phyloP scores from a whole-genome alignment of 1,140 invertebrate species.

The Heliconius congener region DNA sequence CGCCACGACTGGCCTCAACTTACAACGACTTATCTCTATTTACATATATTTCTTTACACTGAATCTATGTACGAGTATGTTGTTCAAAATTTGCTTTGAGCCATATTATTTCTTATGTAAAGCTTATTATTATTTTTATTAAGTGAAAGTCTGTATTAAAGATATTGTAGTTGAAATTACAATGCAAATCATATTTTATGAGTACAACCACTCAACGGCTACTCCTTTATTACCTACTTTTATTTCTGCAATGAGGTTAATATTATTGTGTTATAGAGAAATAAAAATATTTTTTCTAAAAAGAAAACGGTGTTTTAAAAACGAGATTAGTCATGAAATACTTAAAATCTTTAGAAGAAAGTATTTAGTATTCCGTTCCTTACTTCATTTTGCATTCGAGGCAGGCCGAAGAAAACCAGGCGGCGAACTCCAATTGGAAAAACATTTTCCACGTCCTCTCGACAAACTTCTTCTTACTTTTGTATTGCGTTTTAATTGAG shows the following conservation, averaged over 20 bases:
- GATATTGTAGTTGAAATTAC: no score
- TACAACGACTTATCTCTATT: no score
- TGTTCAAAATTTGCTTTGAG: no score
- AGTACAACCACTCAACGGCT: background rate
- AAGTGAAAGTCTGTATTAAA: background rate
- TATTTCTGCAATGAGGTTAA: background rate
- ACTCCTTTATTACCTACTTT: background rate
- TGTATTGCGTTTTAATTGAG: slow-evolving; percentile 62
- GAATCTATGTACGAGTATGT: no score
- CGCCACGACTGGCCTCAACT: no score
- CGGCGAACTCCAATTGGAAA: slow-evolving; percentile 54
- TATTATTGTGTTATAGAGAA: background rate
- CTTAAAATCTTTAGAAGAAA: slow-evolving; percentile 33
- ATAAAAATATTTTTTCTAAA: background rate
- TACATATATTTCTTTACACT: no score
- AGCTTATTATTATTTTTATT: no score
- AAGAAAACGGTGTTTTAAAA: slow-evolving; percentile 22
- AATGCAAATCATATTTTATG: no score
- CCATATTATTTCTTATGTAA: no score
- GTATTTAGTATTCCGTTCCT: slow-evolving; percentile 45
- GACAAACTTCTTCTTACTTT: slow-evolving; percentile 56
- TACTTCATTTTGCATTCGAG: slow-evolving; percentile 55
- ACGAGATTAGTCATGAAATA: slow-evolving; percentile 34
- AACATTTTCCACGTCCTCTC: slow-evolving; percentile 56
- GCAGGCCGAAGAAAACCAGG: slow-evolving; percentile 46